phyloP scores from a whole-genome alignment of 2,888 invertebrate species.

The Euproctis similis region DNA sequence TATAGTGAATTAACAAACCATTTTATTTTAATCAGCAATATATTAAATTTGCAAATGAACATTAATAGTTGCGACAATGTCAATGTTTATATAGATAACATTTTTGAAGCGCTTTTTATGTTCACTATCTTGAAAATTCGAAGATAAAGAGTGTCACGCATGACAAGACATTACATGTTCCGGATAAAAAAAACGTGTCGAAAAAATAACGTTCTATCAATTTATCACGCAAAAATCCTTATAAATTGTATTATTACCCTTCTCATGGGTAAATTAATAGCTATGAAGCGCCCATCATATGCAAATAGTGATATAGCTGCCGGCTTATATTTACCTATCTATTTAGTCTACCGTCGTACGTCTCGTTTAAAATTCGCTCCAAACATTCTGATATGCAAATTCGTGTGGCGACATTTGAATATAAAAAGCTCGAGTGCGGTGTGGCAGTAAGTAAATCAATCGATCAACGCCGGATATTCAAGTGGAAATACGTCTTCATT shows the following conservation, averaged over 20 bases:
- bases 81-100: slow-evolving; percentile 2
- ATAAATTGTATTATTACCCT: slow-evolving; percentile 24
- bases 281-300: slow-evolving; percentile 50
- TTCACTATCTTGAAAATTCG: too few relatives aligned
- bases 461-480: slow-evolving; percentile 74
- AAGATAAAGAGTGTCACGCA: too few relatives aligned
- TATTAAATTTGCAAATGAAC: too few relatives aligned
- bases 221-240: slow-evolving; percentile 21
- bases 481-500: slow-evolving; percentile 73
- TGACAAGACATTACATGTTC: too few relatives aligned
- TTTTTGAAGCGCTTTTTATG: too few relatives aligned
- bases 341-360: slow-evolving; percentile 48
- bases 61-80: slow-evolving; percentile 1
- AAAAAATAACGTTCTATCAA: too few relatives aligned
- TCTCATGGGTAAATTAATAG: slow-evolving; percentile 36
- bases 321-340: slow-evolving; percentile 45
- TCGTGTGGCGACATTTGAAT: slow-evolving; percentile 68
- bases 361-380: slow-evolving; percentile 68
- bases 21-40: too few relatives aligned
- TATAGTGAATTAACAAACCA: too few relatives aligned
- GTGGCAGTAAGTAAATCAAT: slow-evolving; percentile 76
- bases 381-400: slow-evolving; percentile 67
- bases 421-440: slow-evolving; percentile 72
- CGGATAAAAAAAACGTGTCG: too few relatives aligned
- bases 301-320: slow-evolving; percentile 55